Conservation (phyloP, 2,113 vertebrate species). For the Sturnus vulgaris region DNA sequence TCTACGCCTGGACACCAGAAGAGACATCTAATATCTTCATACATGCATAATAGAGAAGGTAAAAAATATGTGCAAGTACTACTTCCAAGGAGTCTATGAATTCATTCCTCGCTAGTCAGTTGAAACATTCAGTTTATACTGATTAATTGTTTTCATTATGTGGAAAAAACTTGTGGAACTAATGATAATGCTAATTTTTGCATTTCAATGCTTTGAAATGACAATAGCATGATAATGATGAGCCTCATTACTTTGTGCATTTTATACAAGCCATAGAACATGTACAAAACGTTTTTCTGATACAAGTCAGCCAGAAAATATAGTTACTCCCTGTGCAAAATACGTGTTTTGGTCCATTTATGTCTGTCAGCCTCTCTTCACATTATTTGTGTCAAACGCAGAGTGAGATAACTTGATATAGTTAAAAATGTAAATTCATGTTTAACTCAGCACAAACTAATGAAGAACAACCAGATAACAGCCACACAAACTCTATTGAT, state of each 20-base stretch:
- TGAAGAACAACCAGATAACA: neutral
- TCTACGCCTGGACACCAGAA: neutral
- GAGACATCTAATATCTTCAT: neutral
- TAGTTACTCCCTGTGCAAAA: neutral
- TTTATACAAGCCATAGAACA: conserved; percentile 48
- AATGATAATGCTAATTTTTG: conserved; percentile 66
- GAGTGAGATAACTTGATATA: neutral
- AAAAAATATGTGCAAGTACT: neutral
- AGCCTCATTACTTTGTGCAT: conserved; percentile 31
- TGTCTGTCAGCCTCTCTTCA: neutral
- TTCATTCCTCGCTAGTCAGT: conserved; percentile 30
- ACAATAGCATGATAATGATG: conserved; percentile 50
- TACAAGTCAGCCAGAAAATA: conserved; percentile 9
- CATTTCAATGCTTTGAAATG: conserved; percentile 64
- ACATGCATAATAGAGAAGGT: neutral
- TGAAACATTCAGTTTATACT: conserved; percentile 59
- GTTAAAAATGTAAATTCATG: neutral
- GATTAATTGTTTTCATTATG: conserved; percentile 68
- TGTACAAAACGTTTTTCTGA: neutral
- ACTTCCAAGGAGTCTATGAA: neutral
- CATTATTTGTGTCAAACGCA: neutral
- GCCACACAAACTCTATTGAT: neutral
- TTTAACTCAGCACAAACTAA: neutral
- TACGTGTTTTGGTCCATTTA: neutral
- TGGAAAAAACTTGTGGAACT: conserved; percentile 65